These are phyloP conservation scores for Pangasianodon gigas DNA, from an alignment of 2,113 vertebrate genomes.

Conservation along the genomic window DNA sequence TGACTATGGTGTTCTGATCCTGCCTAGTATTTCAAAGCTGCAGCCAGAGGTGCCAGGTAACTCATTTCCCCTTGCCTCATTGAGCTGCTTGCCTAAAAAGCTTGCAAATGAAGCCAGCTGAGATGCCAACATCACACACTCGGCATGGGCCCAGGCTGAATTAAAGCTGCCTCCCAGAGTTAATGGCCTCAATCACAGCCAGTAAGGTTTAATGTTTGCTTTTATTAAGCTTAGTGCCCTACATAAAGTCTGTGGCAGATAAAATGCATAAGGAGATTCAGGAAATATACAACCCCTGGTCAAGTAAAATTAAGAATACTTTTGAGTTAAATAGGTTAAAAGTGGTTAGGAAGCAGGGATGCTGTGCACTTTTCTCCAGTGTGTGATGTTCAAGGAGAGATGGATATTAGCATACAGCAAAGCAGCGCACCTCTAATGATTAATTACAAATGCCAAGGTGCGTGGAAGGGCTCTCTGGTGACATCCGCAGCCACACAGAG, in stretches of 20 bases:
- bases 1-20: not conserved
- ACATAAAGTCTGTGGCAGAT: slow-evolving; percentile 17
- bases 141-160: slow-evolving; percentile 28
- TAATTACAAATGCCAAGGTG: slow-evolving; percentile 50
- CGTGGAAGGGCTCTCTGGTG: slow-evolving; percentile 40
- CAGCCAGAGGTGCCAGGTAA: not conserved
- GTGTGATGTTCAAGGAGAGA: slow-evolving; percentile 20
- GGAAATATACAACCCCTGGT: not conserved
- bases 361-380: not conserved
- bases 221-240: slow-evolving; percentile 29
- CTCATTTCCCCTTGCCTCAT: slow-evolving; percentile 16
- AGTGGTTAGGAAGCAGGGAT: slow-evolving; percentile 27
- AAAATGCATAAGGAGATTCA: not conserved
- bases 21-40: slow-evolving; percentile 4
- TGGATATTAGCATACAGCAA: slow-evolving; percentile 24
- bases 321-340: slow-evolving; percentile 44
- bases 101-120: slow-evolving; percentile 40
- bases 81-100: slow-evolving; percentile 29
- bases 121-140: slow-evolving; percentile 23
- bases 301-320: slow-evolving; percentile 32
- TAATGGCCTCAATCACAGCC: slow-evolving; percentile 50
- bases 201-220: slow-evolving; percentile 34
- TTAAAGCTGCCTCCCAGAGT: slow-evolving; percentile 44
- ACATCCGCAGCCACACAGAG: slow-evolving; percentile 43
- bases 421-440: slow-evolving; percentile 46